Base-by-base conservation (phyloP, 1,140 invertebrate species). In the Yoshiicerus persimilis region DNA sequence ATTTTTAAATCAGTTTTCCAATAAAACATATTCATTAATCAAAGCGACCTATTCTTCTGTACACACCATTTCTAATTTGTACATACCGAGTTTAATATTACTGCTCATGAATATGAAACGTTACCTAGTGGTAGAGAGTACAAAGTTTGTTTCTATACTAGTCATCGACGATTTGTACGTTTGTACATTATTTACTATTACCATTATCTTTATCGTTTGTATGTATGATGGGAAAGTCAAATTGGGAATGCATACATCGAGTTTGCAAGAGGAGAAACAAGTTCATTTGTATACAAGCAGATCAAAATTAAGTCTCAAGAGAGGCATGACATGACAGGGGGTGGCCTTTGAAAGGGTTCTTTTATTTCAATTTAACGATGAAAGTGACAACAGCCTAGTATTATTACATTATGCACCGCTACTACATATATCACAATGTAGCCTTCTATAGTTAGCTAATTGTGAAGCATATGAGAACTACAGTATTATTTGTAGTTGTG, bases 281-380 rank as follows among this genome's bases (percentile, higher is more conserved):
- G 47, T 47, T 85, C 39, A 85, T 56, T 62, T 85, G 83, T 56
- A 56, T 30, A 34, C 77, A 80, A 36, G 34, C 34, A 88, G 56
- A 39, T 30, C 39, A 47, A 89, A 89, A 89, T 89, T 84, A 87
- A 89, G 88, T 87, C 88, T 86, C 88, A 62, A 39, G 88, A 89
- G 88, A 84, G 83, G 47, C 75, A 80, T 80, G 83, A 41, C 47
- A 30, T 56, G 47, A n/a, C 47, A 86, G 87, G 87, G 80, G 62
- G 80, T 41, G 75, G 38, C 75, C 83, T 86, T 89, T 89, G 34
- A 89, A 89, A 89, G 88, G 88, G 88, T 89, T 87, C 86, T 89
- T 87, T 87, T 89, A 87, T 87, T 89, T 87, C 88, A 89, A 89
- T 89, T 89, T 87, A 87, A 89, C 30, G 38, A 84, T 86, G 88